Evolutionary conservation across 2,113 vertebrate species (phyloP), one percentile per base, ranked within the genome.

Genomic region (Epinephelus lanceolatus): DNA sequence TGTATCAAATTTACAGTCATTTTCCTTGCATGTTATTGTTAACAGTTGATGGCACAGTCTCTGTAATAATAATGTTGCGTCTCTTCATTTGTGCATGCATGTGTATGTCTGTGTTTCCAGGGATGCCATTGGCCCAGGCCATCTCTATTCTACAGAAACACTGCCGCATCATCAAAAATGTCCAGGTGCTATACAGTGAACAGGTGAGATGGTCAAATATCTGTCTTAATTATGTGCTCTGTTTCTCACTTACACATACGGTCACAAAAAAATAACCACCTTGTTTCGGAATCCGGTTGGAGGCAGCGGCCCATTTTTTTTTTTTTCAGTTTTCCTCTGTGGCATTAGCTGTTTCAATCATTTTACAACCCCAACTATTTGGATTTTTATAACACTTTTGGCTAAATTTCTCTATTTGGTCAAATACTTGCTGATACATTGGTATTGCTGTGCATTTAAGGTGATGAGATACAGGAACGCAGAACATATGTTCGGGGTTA

Each of bases 141-240:
- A 98, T 99, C 91, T 96, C 98, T 78, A 99, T 99, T 93, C 96
- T 99, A 88, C 98, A 99, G 95, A 99, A 99, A 83, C 97, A 99
- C 95, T 99, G 98, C 95, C 97, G 98, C 85, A 97, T 98, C 91
- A 97, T 99, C 94, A 98, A 97, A 95, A 99, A 99, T 18, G 98
- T 99, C 93, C 98, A 99, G 95, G 98, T 99, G 96, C 98, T 99
- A 83, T 99, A 99, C 96, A 99, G 97, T 89, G 98, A 99, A 91
- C 98, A 99, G 96, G 98, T 99, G 55, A 85, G 33, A 69, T 0
- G 23, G 6, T 8, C 55, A 40, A 57, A 37, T 18, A 2, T 61
- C 15, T 37, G 19, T 57, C 60, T 40, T 21, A 19, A 9, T 56
- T 49, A 40, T 42, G 30, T 49, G 1, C 13, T 37, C 2, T 10